A percentile compares a stretch with the other conserved stretches of the same genome.
Conservation (phyloP, 2,888 invertebrate genomes). For the Ptychoptera albimana region DNA sequence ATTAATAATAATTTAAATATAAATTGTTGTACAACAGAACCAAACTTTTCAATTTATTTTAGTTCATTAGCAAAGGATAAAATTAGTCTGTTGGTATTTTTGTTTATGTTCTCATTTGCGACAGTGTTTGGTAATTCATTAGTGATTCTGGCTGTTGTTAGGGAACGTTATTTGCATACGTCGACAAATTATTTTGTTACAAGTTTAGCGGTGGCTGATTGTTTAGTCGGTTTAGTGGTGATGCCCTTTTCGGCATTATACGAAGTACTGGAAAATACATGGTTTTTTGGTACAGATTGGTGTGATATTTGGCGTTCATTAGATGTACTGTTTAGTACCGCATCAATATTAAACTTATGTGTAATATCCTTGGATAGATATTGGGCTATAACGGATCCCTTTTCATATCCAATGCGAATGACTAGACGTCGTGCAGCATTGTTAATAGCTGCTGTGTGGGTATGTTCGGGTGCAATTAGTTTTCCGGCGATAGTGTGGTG, state of each 20-base stretch:
- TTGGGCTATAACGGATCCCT: conserved; percentile 98
- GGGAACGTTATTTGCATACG: conserved; percentile 87
- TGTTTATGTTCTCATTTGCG: conserved; percentile 75
- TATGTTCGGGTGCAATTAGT: conserved; percentile 90
- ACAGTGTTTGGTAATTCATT: conserved; percentile 92
- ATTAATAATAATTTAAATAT: conserved; percentile 6
- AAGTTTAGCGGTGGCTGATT: conserved; percentile 91
- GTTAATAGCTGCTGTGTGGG: conserved; percentile 88
- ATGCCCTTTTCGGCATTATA: conserved; percentile 94
- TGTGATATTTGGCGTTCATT: conserved; percentile 96
- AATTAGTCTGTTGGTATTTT: conserved; percentile 58
- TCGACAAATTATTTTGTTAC: conserved; percentile 97
- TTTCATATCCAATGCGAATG: conserved; percentile 92
- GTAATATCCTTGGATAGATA: conserved; percentile 93
- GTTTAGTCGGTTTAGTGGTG: conserved; percentile 88
- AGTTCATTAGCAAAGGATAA: conserved; percentile 48
- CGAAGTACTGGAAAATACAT: conserved; percentile 75
- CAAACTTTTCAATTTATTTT: conserved; percentile 25
- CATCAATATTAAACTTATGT: conserved; percentile 92
- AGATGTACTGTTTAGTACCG: conserved; percentile 93
- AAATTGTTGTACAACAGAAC: conserved; percentile 18
- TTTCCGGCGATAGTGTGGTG: conserved; percentile 97
- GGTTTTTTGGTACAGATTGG: conserved; percentile 92
- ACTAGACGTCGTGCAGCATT: conserved; percentile 71
- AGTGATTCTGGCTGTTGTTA: conserved; percentile 83